phyloP scores from a whole-genome alignment of 2,797 vertebrate genomes.

The Sitta carolinensis region DNA sequence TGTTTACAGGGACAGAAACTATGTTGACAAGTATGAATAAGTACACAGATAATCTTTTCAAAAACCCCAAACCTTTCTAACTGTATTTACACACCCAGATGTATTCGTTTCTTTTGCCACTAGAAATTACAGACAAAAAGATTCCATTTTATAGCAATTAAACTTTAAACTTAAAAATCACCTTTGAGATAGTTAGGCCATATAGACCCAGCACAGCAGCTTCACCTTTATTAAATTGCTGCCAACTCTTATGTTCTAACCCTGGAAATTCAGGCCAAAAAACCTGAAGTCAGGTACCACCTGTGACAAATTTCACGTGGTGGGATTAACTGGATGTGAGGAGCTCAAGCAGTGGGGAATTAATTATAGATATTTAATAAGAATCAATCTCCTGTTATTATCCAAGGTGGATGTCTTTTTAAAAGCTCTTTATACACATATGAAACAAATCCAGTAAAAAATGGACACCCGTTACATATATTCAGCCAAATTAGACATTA shows the following conservation, averaged over 20 bases:
- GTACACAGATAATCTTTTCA: not conserved
- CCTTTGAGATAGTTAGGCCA: not conserved
- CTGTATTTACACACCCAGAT: constrained; percentile 12
- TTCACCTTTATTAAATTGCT: not conserved
- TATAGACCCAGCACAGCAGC: not conserved
- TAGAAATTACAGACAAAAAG: constrained; percentile 27
- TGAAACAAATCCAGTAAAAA: constrained; percentile 15
- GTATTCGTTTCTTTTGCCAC: constrained; percentile 39
- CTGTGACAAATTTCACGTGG: not conserved
- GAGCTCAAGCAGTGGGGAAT: not conserved
- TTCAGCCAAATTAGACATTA: constrained; percentile 7
- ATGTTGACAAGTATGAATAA: constrained; percentile 28
- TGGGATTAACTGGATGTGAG: not conserved
- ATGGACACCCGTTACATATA: not conserved
- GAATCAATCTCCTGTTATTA: not conserved
- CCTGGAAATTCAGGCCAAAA: constrained; percentile 1
- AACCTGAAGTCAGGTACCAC: not conserved
- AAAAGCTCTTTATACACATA: constrained; percentile 11
- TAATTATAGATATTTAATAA: not conserved
- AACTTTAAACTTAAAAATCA: not conserved
- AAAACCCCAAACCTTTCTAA: not conserved
- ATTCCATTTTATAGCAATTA: constrained; percentile 23
- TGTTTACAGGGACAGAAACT: constrained; percentile 54
- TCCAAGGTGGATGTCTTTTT: not conserved
- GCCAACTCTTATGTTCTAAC: not conserved